Base-by-base conservation (phyloP, 2,113 vertebrate genomes). In the Centropus unirufus region DNA sequence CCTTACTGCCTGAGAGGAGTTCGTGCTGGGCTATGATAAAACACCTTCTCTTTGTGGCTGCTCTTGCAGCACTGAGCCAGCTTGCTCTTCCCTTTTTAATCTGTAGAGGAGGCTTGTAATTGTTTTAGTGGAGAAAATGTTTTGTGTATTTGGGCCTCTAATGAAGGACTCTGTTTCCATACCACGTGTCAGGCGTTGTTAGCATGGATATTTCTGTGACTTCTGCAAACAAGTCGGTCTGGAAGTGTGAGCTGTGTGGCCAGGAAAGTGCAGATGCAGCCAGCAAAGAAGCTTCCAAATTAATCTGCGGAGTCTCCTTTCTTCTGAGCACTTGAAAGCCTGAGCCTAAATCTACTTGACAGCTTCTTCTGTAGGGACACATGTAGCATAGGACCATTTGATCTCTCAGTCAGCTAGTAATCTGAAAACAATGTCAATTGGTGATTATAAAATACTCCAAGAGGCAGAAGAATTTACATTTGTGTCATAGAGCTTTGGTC, bases 201-300 rank as follows among this genome's bases (percentile, higher is more conserved):
- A 93, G 75, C 58, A 30, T 6, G 24, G 90, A 46, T 5, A 68
- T 82, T 82, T 27, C 76, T 77, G 68, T 90, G 89, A 55, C 92
- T 95, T 92, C 12, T 85, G 91, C 83, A 83, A 89, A 67, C 6
- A 47, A 91, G 86, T 77, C 4, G 14, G 86, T 76, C 51, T 85
- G 70, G 57, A 86, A 94, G 92, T 23, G 9, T 8, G 68, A 87
- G 83, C 63, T 23, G 5, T 29, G 1, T 2, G 15, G 96, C 91
- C 89, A 59, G 92, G 62, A 86, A 90, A 67, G 73, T 89, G 91
- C 97, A 97, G 97, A 92, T 93, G 93, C 92, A 90, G 57, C 58
- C 89, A 85, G 82, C 80, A 83, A 95, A 79, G 88, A 92, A 90
- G 91, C 72, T 87, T 93, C 93, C 83, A 92, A 83, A 92, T 95